Percentiles rank a stretch among this genome's conserved stretches.
phyloP scores from a whole-genome alignment of 2,888 invertebrate species.

The Nasonia oneida region DNA sequence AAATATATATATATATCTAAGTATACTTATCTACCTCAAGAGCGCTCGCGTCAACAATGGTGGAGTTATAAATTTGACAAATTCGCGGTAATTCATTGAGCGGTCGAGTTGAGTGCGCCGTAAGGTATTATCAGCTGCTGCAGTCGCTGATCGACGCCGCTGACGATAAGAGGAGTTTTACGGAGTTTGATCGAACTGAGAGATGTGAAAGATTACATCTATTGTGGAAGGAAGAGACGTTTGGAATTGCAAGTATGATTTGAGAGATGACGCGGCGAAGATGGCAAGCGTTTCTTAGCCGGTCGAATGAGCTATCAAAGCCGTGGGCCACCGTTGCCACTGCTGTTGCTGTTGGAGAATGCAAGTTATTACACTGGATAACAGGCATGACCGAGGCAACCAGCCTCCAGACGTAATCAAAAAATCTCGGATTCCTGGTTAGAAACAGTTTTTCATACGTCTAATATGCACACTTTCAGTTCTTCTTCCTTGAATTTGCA shows the following conservation, averaged over 20 bases:
- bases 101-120: background rate
- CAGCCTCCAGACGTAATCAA: constrained; percentile 48
- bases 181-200: background rate
- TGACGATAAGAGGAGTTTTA: background rate
- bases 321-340: background rate
- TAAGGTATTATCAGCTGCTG: background rate
- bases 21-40: background rate
- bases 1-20: background rate
- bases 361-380: constrained; percentile 40
- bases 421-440: constrained; percentile 43
- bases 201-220: background rate
- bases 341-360: constrained; percentile 47
- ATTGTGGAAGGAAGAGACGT: background rate
- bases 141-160: background rate
- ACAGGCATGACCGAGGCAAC: constrained; percentile 32
- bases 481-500: background rate
- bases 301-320: constrained; percentile 30
- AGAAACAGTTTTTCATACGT: constrained; percentile 25
- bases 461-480: background rate
- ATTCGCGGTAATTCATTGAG: background rate
- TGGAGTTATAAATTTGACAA: background rate
- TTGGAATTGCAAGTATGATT: background rate
- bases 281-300: constrained; percentile 22
- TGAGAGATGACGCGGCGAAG: constrained; percentile 23
- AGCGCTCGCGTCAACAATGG: background rate